Evolutionary conservation across 2,888 invertebrate species (phyloP).

Genomic region (Syritta pipiens): DNA sequence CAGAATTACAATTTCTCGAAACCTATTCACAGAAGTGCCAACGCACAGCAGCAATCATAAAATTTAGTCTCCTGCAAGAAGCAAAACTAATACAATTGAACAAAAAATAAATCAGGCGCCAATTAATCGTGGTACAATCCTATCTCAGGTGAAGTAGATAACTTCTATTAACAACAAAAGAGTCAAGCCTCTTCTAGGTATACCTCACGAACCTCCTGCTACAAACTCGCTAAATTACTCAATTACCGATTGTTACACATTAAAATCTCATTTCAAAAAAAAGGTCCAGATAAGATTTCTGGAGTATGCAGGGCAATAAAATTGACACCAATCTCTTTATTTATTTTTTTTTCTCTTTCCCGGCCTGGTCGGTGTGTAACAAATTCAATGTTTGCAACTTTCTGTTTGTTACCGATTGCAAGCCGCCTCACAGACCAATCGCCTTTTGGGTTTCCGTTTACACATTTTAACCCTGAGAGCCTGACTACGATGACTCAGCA

Average conservation of each 20-base stretch:
- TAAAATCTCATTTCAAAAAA: conserved; percentile 22
- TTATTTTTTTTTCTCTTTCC: too few relatives aligned
- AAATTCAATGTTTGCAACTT: too few relatives aligned
- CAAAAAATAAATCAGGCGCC: too few relatives aligned
- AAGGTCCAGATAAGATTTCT: neutral
- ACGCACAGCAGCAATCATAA: conserved; percentile 3
- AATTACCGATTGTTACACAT: conserved; percentile 26
- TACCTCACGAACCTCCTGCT: conserved; percentile 12
- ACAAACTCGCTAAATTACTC: neutral
- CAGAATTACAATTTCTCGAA: too few relatives aligned
- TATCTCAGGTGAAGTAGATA: too few relatives aligned
- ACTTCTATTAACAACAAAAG: neutral
- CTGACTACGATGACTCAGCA: conserved; percentile 14
- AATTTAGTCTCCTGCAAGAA: conserved; percentile 1
- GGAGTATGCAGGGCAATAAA: conserved; percentile 6
- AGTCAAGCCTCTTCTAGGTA: neutral
- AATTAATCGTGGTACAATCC: too few relatives aligned
- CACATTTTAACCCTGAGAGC: conserved; percentile 20
- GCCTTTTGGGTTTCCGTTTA: conserved; percentile 24
- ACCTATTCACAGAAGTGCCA: too few relatives aligned
- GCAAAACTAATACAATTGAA: neutral
- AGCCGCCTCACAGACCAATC: neutral
- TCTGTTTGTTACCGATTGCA: neutral
- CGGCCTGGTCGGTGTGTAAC: too few relatives aligned
- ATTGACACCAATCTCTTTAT: conserved; percentile 20